Evolutionary conservation across 2,113 vertebrate species (phyloP).

Genomic region (Pluvianellus socialis): DNA sequence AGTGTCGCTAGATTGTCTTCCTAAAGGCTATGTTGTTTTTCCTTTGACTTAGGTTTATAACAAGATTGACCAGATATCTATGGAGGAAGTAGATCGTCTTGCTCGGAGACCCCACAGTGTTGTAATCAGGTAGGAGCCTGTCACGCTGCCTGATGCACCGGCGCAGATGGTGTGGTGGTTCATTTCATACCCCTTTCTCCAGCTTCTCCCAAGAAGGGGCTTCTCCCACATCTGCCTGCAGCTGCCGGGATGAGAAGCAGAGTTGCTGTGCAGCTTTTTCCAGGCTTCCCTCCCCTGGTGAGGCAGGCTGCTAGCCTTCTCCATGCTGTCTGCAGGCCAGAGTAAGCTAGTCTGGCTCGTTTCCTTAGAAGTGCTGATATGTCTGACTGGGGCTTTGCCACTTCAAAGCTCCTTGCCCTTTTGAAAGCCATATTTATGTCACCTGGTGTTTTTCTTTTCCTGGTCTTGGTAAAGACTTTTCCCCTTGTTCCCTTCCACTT

Average conservation of each 20-base stretch:
- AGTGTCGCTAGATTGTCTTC: background rate
- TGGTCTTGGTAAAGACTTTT: background rate
- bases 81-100: conserved; percentile 95
- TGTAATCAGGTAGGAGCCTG: conserved; percentile 87
- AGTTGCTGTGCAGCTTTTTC: background rate
- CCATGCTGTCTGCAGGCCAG: background rate
- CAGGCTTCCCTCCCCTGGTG: background rate
- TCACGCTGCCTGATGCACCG: rapidly evolving
- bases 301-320: background rate
- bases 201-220: background rate
- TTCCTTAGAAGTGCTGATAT: background rate
- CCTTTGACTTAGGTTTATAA: conserved; percentile 89
- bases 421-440: background rate
- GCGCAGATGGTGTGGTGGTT: background rate
- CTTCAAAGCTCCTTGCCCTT: background rate
- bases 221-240: background rate
- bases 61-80: conserved; percentile 98
- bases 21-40: background rate
- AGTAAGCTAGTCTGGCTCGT: background rate
- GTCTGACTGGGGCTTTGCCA: background rate
- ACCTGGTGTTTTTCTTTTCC: background rate
- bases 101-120: conserved; percentile 89
- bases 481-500: background rate
- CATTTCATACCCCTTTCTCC: background rate
- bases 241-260: background rate